Conservation (phyloP, 1,140 invertebrate species). For the Hypothenemus hampei region DNA sequence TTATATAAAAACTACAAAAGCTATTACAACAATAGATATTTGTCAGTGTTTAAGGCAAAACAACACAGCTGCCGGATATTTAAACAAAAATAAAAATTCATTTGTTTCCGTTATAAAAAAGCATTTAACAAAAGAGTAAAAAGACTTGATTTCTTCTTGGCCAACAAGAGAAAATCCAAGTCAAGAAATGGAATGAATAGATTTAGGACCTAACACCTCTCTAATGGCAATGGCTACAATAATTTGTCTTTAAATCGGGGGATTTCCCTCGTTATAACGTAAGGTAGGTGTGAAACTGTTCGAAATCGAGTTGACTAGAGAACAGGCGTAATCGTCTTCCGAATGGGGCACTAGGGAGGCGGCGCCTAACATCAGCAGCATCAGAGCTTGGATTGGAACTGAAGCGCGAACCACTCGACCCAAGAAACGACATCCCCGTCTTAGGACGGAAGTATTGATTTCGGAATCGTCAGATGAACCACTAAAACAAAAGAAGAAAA, state of each 20-base stretch:
- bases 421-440: constrained; percentile 74
- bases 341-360: constrained; percentile 80
- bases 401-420: constrained; percentile 83
- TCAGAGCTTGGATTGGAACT: constrained; percentile 83
- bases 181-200: constrained; percentile 36
- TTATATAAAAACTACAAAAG: constrained; percentile 32
- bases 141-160: too few relatives aligned
- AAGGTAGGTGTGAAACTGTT: constrained; percentile 79
- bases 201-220: constrained; percentile 16
- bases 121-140: too few relatives aligned
- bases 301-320: constrained; percentile 74
- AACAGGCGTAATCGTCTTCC: constrained; percentile 81
- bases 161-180: constrained; percentile 2
- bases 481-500: neutral
- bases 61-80: constrained; percentile 19
- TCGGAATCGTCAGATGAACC: constrained; percentile 30
- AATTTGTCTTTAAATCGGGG: constrained; percentile 62
- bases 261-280: constrained; percentile 82
- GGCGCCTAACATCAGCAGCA: constrained; percentile 81
- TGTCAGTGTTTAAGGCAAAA: neutral
- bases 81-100: too few relatives aligned
- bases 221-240: constrained; percentile 1
- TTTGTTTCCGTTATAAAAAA: too few relatives aligned
- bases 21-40: constrained; percentile 3
- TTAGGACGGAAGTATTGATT: constrained; percentile 60